Conservation (phyloP, 2,113 vertebrate genomes). For the Pachyramphus minor region DNA sequence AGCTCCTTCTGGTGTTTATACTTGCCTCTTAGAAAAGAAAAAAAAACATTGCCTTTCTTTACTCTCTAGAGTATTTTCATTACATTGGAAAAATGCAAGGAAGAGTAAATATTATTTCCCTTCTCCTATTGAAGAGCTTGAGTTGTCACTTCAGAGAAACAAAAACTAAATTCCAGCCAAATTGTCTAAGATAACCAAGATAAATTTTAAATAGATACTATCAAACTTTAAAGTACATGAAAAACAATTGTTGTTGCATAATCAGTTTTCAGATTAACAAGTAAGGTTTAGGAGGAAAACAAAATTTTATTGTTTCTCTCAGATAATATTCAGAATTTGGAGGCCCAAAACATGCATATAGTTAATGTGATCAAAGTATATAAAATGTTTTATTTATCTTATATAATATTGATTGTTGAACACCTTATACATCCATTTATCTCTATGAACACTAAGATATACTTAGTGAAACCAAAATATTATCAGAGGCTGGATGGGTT, state of each 20-base stretch:
- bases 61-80: neutral
- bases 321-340: neutral
- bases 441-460: neutral
- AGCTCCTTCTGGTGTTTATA: slow-evolving; percentile 27
- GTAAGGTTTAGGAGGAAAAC: neutral
- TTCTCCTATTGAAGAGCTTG: neutral
- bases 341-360: neutral
- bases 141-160: neutral
- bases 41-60: neutral
- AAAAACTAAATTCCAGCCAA: neutral
- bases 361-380: neutral
- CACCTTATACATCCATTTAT: neutral
- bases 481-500: neutral
- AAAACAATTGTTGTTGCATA: neutral
- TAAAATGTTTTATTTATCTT: neutral
- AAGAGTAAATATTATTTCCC: neutral
- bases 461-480: neutral
- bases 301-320: neutral
- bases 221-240: neutral
- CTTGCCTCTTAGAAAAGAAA: neutral
- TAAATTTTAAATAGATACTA: neutral
- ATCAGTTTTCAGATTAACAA: neutral
- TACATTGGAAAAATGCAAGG: neutral
- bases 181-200: neutral
- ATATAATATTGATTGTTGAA: neutral